phyloP scores from a whole-genome alignment of 2,113 vertebrate species.

The Lophura nycthemera region DNA sequence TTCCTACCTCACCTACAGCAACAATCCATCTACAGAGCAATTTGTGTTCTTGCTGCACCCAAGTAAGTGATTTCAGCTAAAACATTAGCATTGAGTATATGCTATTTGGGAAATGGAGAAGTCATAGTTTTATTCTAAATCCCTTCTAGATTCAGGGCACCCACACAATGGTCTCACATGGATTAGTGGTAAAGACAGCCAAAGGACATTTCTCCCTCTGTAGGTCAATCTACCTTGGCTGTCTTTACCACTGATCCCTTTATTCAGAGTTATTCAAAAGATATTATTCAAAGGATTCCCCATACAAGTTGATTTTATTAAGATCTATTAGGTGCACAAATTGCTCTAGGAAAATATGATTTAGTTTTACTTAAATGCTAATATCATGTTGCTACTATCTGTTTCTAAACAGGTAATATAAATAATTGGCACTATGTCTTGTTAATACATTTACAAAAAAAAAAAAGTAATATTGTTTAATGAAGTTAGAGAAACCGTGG shows the following conservation, averaged over 20 bases:
- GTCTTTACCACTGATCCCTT: background rate
- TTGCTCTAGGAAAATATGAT: constrained; percentile 23
- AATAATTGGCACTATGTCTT: background rate
- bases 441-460: constrained; percentile 35
- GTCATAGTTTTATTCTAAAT: background rate
- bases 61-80: background rate
- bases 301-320: constrained; percentile 9
- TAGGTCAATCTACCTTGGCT: background rate
- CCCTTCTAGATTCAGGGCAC: background rate
- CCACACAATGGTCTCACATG: background rate
- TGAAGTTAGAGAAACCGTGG: background rate
- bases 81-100: background rate
- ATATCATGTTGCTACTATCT: background rate
- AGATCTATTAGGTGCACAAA: constrained; percentile 30
- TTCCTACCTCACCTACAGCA: background rate
- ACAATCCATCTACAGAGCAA: background rate
- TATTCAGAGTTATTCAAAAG: background rate
- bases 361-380: constrained; percentile 7
- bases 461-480: background rate
- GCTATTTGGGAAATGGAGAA: background rate
- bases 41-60: background rate
- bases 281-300: background rate
- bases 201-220: background rate
- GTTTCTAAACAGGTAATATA: constrained; percentile 38
- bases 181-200: background rate